Evolutionary conservation across 2,113 vertebrate species (phyloP).

Genomic region (Pluvianellus socialis): DNA sequence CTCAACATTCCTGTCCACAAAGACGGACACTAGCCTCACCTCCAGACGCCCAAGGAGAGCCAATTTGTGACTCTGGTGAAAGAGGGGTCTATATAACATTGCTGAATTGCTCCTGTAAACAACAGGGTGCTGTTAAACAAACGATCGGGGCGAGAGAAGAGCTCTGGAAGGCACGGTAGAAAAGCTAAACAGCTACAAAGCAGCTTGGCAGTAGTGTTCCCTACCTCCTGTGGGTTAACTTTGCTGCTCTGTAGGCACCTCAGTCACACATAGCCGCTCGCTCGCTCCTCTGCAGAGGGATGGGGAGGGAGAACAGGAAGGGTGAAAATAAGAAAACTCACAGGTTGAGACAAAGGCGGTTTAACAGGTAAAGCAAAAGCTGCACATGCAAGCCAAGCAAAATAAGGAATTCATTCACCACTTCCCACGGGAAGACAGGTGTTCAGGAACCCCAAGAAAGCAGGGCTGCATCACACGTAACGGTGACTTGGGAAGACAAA

Average conservation of each 20-base stretch:
- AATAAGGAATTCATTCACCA: neutral
- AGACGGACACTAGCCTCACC: neutral
- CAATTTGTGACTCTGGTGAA: neutral
- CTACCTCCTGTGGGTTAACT: neutral
- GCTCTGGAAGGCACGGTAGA: neutral
- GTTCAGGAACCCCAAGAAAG: neutral
- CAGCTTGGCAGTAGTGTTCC: neutral
- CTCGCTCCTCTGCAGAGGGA: neutral
- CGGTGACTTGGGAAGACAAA: neutral
- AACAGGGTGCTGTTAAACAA: neutral
- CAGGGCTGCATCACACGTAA: fast-evolving
- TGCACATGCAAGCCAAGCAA: neutral
- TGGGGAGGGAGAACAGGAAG: neutral
- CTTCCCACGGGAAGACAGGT: fast-evolving
- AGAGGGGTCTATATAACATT: neutral
- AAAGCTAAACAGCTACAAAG: neutral
- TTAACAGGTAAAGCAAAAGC: neutral
- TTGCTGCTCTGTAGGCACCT: neutral
- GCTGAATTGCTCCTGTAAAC: neutral
- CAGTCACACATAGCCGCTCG: neutral
- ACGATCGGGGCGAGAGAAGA: neutral
- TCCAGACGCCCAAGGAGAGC: neutral
- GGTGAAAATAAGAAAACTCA: neutral
- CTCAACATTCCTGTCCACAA: neutral
- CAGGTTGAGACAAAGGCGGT: neutral